Evolutionary conservation across 2,113 vertebrate genomes (phyloP).

Genomic region (Cinclus cinclus): DNA sequence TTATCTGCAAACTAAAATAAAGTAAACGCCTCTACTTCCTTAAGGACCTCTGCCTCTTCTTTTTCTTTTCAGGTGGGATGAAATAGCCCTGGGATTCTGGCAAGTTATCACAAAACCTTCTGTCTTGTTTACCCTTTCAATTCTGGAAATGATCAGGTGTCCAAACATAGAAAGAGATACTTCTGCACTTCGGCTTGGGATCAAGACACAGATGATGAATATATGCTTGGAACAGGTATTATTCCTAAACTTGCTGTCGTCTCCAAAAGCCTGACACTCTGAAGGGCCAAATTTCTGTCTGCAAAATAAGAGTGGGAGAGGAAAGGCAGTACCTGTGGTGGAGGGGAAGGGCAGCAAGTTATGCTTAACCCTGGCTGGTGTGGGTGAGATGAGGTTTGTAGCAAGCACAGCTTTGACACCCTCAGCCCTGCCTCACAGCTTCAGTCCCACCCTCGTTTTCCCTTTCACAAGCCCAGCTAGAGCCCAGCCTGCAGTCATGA

Average conservation of each 20-base stretch:
- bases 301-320: accelerated
- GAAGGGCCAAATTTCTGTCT: background rate
- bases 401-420: background rate
- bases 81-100: background rate
- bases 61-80: background rate
- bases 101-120: background rate
- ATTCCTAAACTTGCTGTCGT: background rate
- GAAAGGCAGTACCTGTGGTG: background rate
- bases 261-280: background rate
- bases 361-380: background rate
- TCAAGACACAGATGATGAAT: background rate
- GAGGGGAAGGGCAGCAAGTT: background rate
- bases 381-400: background rate
- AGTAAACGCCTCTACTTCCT: background rate
- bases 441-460: background rate
- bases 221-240: background rate
- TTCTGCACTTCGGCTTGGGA: background rate
- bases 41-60: background rate
- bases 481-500: background rate
- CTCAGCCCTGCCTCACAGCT: background rate
- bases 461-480: background rate
- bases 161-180: background rate
- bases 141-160: background rate
- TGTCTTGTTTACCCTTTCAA: background rate
- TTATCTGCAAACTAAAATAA: background rate